These are phyloP conservation scores for Drosophila anceps DNA, from an alignment of 2,888 invertebrate genomes.

Conservation along the genomic window DNA sequence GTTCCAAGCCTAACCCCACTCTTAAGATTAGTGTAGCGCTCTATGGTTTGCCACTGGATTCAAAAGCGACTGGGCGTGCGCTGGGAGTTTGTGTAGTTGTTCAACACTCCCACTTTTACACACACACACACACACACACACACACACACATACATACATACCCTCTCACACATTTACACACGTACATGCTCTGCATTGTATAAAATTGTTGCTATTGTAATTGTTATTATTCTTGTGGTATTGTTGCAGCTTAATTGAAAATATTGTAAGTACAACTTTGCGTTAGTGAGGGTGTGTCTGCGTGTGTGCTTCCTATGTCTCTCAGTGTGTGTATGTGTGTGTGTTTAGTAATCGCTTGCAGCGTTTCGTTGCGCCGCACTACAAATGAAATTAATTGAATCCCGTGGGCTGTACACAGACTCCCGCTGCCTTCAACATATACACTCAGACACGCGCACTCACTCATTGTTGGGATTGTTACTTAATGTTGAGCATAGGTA, in stretches of 20 bases:
- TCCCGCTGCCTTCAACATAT: not conserved
- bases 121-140: constrained; percentile 10
- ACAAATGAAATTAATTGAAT: constrained; percentile 76
- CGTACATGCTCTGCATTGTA: constrained; percentile 30
- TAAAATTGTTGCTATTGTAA: constrained; percentile 57
- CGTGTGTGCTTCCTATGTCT: not conserved
- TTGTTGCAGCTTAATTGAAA: constrained; percentile 79
- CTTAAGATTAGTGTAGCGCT: not conserved
- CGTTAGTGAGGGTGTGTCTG: constrained; percentile 5
- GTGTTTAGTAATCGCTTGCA: constrained; percentile 60
- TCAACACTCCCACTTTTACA: not conserved
- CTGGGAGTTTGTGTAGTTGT: not conserved
- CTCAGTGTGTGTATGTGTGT: constrained; percentile 40
- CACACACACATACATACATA: constrained; percentile 9
- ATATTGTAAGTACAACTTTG: constrained; percentile 67
- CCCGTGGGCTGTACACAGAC: constrained; percentile 49
- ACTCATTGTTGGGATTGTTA: constrained; percentile 8
- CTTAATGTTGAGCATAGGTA: constrained; percentile 52
- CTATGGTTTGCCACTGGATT: constrained; percentile 26
- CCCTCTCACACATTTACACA: constrained; percentile 18
- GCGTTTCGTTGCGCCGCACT: constrained; percentile 61
- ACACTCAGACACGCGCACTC: constrained; percentile 1
- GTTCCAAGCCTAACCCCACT: not conserved
- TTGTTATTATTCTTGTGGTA: constrained; percentile 78
- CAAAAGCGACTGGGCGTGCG: constrained; percentile 35